Evolutionary conservation across 2,797 vertebrate genomes (phyloP).

Genomic region (Squalus acanthias): DNA sequence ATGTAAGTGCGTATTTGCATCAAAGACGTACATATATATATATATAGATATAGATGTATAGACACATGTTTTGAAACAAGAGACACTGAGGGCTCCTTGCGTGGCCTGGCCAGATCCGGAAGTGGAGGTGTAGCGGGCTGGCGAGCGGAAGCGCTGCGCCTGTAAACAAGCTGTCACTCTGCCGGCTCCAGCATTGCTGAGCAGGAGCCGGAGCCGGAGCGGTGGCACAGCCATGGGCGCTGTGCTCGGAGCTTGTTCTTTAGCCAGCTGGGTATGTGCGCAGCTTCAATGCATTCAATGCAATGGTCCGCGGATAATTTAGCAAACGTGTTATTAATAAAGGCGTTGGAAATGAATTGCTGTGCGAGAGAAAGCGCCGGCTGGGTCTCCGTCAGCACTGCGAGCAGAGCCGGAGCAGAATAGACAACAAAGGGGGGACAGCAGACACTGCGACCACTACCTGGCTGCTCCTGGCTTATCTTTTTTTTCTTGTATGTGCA

Average conservation of each 20-base stretch:
- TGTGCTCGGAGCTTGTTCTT: slow-evolving; percentile 82
- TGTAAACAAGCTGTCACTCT: slow-evolving; percentile 27
- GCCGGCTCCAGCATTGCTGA: background rate
- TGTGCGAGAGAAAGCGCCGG: background rate
- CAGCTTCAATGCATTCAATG: background rate
- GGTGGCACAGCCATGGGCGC: slow-evolving; percentile 67
- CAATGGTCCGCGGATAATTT: too few species aligned
- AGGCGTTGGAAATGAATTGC: background rate
- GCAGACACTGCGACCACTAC: background rate
- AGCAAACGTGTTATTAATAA: background rate
- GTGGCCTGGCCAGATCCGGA: background rate
- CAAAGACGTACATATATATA: background rate
- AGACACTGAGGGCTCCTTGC: fast-evolving
- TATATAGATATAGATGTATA: too few species aligned
- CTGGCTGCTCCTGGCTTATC: background rate
- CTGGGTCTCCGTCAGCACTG: background rate
- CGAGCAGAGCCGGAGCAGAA: background rate
- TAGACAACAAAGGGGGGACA: background rate
- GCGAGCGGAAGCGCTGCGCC: background rate
- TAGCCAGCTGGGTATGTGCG: slow-evolving; percentile 85
- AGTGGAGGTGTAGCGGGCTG: background rate
- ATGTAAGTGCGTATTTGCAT: background rate
- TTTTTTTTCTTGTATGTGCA: background rate
- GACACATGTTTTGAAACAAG: background rate
- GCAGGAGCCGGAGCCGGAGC: slow-evolving; percentile 27